Conservation (phyloP, 2,113 vertebrate genomes). For the Silurus meridionalis region DNA sequence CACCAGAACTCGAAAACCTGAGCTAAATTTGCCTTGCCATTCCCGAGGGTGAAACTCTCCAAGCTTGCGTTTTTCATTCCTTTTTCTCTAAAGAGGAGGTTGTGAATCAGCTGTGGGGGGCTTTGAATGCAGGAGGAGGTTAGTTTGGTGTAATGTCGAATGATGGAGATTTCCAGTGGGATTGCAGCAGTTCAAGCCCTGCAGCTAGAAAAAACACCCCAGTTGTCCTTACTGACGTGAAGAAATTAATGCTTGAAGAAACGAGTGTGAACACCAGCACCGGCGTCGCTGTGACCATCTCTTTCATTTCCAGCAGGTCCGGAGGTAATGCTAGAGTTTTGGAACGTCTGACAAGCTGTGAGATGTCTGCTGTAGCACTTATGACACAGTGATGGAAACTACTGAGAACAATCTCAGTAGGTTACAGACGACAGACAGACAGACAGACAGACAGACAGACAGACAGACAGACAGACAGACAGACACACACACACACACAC, state of each 20-base stretch:
- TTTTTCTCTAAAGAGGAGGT: conserved; percentile 24
- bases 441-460: neutral
- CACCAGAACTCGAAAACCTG: conserved; percentile 30
- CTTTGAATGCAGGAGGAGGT: conserved; percentile 45
- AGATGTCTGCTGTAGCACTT: conserved; percentile 11
- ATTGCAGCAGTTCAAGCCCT: conserved; percentile 31
- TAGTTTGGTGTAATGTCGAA: conserved; percentile 49
- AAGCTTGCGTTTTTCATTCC: conserved; percentile 9
- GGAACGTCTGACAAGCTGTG: neutral
- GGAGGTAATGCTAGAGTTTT: neutral
- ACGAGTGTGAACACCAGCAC: neutral
- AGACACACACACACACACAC: neutral
- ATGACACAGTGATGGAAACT: neutral
- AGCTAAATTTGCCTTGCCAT: conserved; percentile 48
- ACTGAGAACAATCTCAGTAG: conserved; percentile 17
- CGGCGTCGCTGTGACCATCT: neutral
- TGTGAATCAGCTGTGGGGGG: conserved; percentile 17
- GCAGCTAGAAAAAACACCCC: conserved; percentile 5
- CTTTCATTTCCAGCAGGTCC: neutral
- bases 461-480: neutral
- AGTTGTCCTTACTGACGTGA: neutral
- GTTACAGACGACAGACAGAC: neutral
- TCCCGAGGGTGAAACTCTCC: conserved; percentile 35
- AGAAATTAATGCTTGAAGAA: neutral
- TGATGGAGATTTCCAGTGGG: conserved; percentile 30